A percentile compares a stretch with the other conserved stretches of the same genome.
Evolutionary conservation across 2,888 invertebrate genomes (phyloP).

Genomic region (Callimorpha dominula): DNA sequence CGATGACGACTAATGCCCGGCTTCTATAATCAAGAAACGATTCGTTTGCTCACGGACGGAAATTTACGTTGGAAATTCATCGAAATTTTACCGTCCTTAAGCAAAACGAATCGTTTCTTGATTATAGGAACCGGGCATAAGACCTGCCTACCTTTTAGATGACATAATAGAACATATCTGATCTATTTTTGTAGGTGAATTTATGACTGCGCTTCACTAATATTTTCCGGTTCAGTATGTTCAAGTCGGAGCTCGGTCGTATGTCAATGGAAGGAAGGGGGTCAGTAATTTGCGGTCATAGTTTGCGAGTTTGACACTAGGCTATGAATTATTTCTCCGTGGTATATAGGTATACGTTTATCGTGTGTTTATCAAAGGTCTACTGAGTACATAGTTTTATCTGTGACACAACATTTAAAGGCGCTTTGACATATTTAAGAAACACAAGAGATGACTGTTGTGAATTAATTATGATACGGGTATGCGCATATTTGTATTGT

Average conservation of each 20-base stretch:
- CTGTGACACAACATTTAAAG: not conserved
- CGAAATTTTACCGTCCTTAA: too few species aligned
- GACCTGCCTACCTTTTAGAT: not conserved
- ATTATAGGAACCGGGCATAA: too few species aligned
- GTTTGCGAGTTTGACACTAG: constrained; percentile 27
- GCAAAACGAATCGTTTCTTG: too few species aligned
- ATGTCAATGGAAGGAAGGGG: constrained; percentile 47
- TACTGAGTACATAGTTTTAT: not conserved
- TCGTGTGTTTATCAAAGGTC: not conserved
- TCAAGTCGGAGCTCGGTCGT: constrained; percentile 22
- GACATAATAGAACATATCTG: constrained; percentile 19
- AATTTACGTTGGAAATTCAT: too few species aligned
- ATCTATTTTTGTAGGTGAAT: constrained; percentile 13
- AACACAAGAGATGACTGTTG: too few species aligned
- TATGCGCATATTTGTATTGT: not conserved
- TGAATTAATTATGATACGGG: not conserved
- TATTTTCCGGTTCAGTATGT: constrained; percentile 25
- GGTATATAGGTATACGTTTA: constrained; percentile 7
- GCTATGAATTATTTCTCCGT: constrained; percentile 27
- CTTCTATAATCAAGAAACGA: too few species aligned
- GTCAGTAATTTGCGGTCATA: constrained; percentile 41
- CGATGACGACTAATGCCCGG: too few species aligned
- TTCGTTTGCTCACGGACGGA: too few species aligned
- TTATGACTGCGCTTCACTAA: constrained; percentile 7
- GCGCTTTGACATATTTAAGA: too few species aligned